phyloP scores from a whole-genome alignment of 2,113 vertebrate genomes.

The Siniperca knerii region DNA sequence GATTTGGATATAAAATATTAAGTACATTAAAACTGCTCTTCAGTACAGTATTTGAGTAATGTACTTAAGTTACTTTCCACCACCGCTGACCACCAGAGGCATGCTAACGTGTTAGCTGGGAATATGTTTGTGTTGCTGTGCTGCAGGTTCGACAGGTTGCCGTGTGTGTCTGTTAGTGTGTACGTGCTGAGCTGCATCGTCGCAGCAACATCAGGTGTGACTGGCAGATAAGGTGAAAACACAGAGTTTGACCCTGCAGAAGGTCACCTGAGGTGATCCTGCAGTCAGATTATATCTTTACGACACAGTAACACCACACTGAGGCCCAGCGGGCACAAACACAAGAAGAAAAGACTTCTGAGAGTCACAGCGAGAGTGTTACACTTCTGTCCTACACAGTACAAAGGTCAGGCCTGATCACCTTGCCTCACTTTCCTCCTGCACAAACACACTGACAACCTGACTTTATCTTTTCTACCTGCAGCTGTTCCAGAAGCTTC shows the following conservation, averaged over 20 bases:
- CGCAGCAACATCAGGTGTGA: background rate
- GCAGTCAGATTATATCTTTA: background rate
- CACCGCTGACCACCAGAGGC: no score
- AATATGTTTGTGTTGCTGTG: background rate
- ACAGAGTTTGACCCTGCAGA: background rate
- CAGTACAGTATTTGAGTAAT: no score
- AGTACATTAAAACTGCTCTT: no score
- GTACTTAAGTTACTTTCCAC: no score
- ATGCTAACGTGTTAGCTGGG: no score
- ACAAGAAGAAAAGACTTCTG: background rate
- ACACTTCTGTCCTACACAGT: background rate
- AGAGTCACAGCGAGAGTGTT: background rate
- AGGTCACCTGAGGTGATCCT: constrained; percentile 23
- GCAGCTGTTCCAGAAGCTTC: background rate
- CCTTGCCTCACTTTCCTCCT: background rate
- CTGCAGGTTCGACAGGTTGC: background rate
- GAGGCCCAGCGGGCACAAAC: background rate
- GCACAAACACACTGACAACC: accelerated
- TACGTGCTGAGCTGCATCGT: constrained; percentile 9
- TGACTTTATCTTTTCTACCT: accelerated
- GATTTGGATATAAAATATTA: no score
- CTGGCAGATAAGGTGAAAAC: background rate
- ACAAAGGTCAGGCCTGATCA: constrained; percentile 20
- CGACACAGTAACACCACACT: background rate
- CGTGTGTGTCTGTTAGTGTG: background rate